phyloP scores from a whole-genome alignment of 2,113 vertebrate genomes.

The Acrocephalus kingi region DNA sequence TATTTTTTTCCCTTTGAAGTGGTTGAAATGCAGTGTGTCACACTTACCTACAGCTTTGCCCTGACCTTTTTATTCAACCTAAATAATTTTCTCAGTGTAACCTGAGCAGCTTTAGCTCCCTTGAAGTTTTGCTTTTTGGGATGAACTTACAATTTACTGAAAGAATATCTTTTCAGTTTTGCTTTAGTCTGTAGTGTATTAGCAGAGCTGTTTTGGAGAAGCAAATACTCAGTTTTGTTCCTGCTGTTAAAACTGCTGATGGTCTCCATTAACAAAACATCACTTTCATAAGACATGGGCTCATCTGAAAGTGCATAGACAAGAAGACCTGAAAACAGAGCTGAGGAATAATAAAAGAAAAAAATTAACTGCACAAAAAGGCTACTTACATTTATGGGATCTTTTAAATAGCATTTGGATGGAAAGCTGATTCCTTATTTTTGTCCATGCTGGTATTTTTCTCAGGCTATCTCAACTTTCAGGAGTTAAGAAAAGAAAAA shows the following conservation, averaged over 20 bases:
- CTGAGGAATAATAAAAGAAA: conserved; percentile 33
- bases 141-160: conserved; percentile 9
- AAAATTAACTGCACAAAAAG: conserved; percentile 19
- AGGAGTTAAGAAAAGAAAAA: conserved; percentile 35
- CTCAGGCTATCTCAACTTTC: conserved; percentile 55
- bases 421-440: conserved; percentile 37
- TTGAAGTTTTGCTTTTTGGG: conserved; percentile 5
- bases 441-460: conserved; percentile 38
- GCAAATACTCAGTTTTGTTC: conserved; percentile 11
- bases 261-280: conserved; percentile 13
- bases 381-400: conserved; percentile 40
- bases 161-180: not conserved
- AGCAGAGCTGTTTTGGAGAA: conserved; percentile 6
- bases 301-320: not conserved
- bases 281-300: not conserved
- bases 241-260: conserved; percentile 27
- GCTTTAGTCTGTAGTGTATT: conserved; percentile 13
- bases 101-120: not conserved
- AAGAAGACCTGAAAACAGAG: conserved; percentile 10
- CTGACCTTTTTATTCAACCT: not conserved
- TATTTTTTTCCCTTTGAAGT: conserved; percentile 41
- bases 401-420: conserved; percentile 41
- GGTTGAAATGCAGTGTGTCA: not conserved
- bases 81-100: not conserved
- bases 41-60: not conserved